Evolutionary conservation across 2,888 invertebrate genomes (phyloP), one percentile per base, ranked within the genome.

Genomic region (Trichopoda pennipes): DNA sequence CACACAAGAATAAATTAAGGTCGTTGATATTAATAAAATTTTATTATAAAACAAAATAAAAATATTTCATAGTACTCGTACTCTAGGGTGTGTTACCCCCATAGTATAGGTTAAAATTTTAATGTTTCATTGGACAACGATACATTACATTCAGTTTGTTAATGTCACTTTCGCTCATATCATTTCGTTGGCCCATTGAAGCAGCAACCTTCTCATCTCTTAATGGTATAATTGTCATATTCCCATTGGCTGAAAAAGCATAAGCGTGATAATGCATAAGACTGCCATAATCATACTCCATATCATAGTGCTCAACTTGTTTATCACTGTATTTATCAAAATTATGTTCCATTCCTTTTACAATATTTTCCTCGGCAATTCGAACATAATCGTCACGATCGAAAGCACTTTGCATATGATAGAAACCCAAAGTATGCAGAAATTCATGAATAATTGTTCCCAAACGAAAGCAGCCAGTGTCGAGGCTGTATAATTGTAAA

Each of bases 251-350:
- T 0, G 95, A 94, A 90, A 96, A 96, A 0, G 95, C 95, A 42
- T 92, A 93, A 23, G 93, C 92, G 0, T 95, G 94, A 88, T 96
- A 96, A 87, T 96, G 96, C 95, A 96, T 94, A 1, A 96, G 94
- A 84, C 96, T 96, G 85, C 93, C 93, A 88, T 94, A 96, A 89
- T 96, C 96, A 86, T 96, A 96, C 0, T 92, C 91, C 66, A 95
- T 92, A 1, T 94, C 94, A 87, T 92, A 95, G 51, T 93, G 93
- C 64, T 93, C 92, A 0, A 94, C 92, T 17, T 90, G 91, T 3
- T 91, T 89, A 6, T 91, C 88, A 28, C 92, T 91, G 0, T 94
- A 93, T 88, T 95, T 96, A 76, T 93, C 92, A 88, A 96, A 96
- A 90, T 96, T 96, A 66, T 91, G 90, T 85, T 93, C 92, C 9